Evolutionary conservation across 2,888 invertebrate species (phyloP).

Genomic region (Ormyrus pomaceus): DNA sequence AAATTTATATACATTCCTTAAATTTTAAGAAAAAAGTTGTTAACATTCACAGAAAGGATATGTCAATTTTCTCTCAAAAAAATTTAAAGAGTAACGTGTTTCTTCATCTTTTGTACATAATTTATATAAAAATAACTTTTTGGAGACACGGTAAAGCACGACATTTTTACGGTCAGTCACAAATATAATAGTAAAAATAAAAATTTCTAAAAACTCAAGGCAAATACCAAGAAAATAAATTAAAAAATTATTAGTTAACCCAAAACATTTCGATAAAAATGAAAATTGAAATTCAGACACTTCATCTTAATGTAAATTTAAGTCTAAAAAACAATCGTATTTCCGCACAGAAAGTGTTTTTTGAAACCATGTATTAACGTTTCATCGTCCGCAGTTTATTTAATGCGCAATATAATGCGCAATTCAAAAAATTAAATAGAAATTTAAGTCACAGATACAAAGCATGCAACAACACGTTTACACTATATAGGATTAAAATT

Average conservation of each 20-base stretch:
- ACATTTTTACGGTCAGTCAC: background rate
- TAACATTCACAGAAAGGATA: background rate
- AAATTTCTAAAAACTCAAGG: no score
- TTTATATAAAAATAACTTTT: slow-evolving; percentile 38
- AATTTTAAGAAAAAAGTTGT: no score
- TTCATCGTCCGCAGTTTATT: no score
- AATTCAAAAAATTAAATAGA: slow-evolving; percentile 29
- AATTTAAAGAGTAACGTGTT: slow-evolving; percentile 36
- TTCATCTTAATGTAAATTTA: no score
- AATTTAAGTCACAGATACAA: slow-evolving; percentile 42
- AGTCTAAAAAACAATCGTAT: no score
- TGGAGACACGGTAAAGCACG: background rate
- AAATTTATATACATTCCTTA: no score
- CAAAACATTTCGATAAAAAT: background rate
- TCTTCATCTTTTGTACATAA: slow-evolving; percentile 20
- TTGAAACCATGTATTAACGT: no score
- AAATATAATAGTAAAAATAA: background rate
- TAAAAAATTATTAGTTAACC: background rate
- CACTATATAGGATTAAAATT: slow-evolving; percentile 44
- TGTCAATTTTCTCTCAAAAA: slow-evolving; percentile 15
- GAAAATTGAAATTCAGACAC: background rate
- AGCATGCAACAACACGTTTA: slow-evolving; percentile 51
- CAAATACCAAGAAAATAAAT: background rate
- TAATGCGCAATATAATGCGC: background rate
- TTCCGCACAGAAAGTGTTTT: no score